Conservation (phyloP, 2,113 vertebrate species). For the Oreochromis tanganicae region DNA sequence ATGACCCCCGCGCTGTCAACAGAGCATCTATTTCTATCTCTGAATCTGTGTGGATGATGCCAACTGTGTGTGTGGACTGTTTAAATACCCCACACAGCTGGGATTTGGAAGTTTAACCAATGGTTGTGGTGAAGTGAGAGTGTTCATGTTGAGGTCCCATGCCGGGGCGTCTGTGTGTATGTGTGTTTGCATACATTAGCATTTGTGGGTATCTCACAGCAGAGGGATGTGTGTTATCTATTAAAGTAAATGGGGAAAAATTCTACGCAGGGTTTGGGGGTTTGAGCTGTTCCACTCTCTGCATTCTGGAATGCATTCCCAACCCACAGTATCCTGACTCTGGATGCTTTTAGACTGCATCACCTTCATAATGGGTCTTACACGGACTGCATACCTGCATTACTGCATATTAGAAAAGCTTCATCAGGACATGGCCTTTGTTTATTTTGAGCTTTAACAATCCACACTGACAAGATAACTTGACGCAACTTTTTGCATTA, state of each 20-base stretch:
- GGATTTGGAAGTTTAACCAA: not conserved
- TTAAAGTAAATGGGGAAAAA: slow-evolving; percentile 21
- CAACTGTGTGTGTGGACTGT: slow-evolving; percentile 29
- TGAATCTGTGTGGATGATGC: slow-evolving; percentile 18
- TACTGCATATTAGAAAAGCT: not conserved
- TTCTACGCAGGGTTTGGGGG: not conserved
- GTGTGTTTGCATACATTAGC: not conserved
- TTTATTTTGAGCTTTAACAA: not conserved
- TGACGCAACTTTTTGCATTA: not conserved
- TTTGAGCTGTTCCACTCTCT: slow-evolving; percentile 19
- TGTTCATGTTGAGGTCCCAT: not conserved
- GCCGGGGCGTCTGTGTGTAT: not conserved
- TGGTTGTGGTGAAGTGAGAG: slow-evolving; percentile 32
- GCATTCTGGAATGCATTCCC: slow-evolving; percentile 29
- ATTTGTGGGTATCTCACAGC: slow-evolving; percentile 11
- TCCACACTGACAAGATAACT: not conserved
- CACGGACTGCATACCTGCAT: not conserved
- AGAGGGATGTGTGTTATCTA: slow-evolving; percentile 41
- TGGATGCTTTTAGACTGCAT: not conserved
- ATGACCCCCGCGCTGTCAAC: slow-evolving; percentile 39
- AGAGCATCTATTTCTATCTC: slow-evolving; percentile 38
- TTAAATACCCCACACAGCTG: slow-evolving; percentile 53
- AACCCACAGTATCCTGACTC: not conserved
- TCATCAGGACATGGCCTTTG: not conserved
- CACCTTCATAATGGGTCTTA: not conserved